These are phyloP conservation scores for Dasypus novemcinctus DNA, from an alignment of 2,113 vertebrate genomes.

Conservation along the genomic window DNA sequence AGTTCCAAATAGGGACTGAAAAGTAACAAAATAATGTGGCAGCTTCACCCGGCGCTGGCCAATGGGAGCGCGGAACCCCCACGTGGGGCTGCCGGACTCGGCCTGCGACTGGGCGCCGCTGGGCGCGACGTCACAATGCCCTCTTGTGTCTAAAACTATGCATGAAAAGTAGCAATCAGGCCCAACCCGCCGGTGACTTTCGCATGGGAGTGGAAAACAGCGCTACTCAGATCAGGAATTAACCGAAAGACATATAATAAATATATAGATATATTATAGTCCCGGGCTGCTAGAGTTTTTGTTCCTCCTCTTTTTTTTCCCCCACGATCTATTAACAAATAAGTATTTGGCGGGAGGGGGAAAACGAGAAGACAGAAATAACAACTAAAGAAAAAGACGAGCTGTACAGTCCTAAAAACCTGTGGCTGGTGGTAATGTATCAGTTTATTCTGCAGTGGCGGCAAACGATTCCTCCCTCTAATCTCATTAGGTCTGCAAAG, in stretches of 20 bases:
- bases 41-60: conserved; percentile 55
- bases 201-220: conserved; percentile 78
- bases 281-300: conserved; percentile 31
- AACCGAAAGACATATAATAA: conserved; percentile 79
- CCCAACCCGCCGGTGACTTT: conserved; percentile 77
- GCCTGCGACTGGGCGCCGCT: conserved; percentile 80
- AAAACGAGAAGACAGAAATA: conserved; percentile 37
- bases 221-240: conserved; percentile 79
- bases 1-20: conserved; percentile 83
- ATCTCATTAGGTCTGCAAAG: conserved; percentile 77
- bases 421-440: conserved; percentile 72
- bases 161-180: conserved; percentile 76
- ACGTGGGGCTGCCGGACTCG: conserved; percentile 84
- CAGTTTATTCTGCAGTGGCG: conserved; percentile 65
- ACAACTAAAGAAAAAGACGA: conserved; percentile 71
- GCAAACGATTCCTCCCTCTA: conserved; percentile 60
- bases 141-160: conserved; percentile 89
- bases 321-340: conserved; percentile 73
- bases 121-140: conserved; percentile 87
- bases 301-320: background rate
- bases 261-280: conserved; percentile 77
- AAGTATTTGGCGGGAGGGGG: conserved; percentile 64
- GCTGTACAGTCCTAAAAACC: conserved; percentile 68
- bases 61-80: conserved; percentile 83
- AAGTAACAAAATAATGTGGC: conserved; percentile 81